Base-by-base conservation (phyloP, 2,888 invertebrate species). In the Folsomia manolachei region DNA sequence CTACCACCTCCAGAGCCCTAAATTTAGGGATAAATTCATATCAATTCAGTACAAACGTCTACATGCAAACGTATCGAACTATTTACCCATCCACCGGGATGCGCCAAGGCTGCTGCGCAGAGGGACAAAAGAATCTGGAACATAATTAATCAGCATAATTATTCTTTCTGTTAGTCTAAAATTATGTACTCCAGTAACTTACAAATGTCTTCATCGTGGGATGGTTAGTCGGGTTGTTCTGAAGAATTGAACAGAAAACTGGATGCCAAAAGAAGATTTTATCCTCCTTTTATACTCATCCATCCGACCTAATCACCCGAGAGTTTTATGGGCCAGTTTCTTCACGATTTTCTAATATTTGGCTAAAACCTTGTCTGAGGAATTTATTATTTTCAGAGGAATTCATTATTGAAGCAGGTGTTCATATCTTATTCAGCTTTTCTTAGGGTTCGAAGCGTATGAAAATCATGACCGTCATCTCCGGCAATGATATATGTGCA, bases 71-170 rank as follows among this genome's bases (percentile, higher is more conserved):
- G n/a, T n/a, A n/a, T n/a, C n/a, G n/a, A n/a, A n/a, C n/a, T n/a
- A n/a, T n/a, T n/a, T n/a, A 21, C 70, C 70, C 70, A 63, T 19
- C 52, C 39, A 23, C 61, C 61, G 19, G 69, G 63, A 27, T 63
- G 63, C 14, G 63, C 70, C 53, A 64, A 4, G 21, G 64, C 60
- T 21, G 60, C 56, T 25, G 66, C 63, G 52, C 39, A 63, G 65
- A 56, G 27, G 27, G 60, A 64, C n/a, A n/a, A 25, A 23, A 65
- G 21, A 27, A 70, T 65, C 70, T 65, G 56, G 27, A 70, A 56
- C 26, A 61, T 51, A 70, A 70, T n/a, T 11, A 52, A 68, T 61
- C 25, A 21, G 25, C 14, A 68, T 27, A 60, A 19, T 60, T 56
- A 56, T 56, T 56, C 18, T n/a, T n/a, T 18, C 18, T n/a, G n/a